These are phyloP conservation scores for Antheraea mylitta DNA, from an alignment of 1,140 invertebrate species.

Conservation along the genomic window DNA sequence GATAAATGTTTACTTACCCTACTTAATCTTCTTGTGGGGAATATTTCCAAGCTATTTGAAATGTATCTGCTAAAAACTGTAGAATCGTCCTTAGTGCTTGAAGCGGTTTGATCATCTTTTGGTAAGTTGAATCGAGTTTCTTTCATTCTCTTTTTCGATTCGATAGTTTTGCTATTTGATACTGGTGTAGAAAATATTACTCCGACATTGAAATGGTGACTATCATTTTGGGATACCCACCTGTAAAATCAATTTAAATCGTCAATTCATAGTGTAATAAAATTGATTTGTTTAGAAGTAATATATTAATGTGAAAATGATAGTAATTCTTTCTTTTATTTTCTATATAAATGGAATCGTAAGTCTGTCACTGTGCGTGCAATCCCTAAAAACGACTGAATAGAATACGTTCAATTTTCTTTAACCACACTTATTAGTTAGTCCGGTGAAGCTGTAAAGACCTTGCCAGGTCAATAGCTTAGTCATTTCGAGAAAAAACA, in stretches of 20 bases:
- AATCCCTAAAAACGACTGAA: too few relatives aligned
- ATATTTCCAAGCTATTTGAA: constrained; percentile 68
- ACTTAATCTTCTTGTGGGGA: constrained; percentile 66
- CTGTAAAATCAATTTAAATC: constrained; percentile 33
- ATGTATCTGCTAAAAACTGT: constrained; percentile 64
- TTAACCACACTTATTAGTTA: too few relatives aligned
- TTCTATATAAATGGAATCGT: too few relatives aligned
- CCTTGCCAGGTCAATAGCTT: too few relatives aligned
- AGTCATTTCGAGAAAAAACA: too few relatives aligned
- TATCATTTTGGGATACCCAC: constrained; percentile 76
- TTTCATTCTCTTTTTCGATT: constrained; percentile 76
- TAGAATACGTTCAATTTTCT: too few relatives aligned
- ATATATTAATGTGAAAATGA: too few relatives aligned
- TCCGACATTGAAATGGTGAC: constrained; percentile 74
- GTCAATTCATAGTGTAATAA: neutral
- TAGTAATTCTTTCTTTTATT: too few relatives aligned
- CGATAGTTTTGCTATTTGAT: constrained; percentile 78
- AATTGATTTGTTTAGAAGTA: too few relatives aligned
- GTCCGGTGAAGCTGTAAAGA: too few relatives aligned
- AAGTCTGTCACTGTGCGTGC: too few relatives aligned
- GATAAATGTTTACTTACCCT: constrained; percentile 42
- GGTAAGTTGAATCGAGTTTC: constrained; percentile 82
- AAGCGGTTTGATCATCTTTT: constrained; percentile 69
- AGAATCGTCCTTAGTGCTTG: constrained; percentile 53
- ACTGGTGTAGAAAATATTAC: constrained; percentile 90